Conservation (phyloP, 2,888 invertebrate genomes). For the Laspeyria flexula region DNA sequence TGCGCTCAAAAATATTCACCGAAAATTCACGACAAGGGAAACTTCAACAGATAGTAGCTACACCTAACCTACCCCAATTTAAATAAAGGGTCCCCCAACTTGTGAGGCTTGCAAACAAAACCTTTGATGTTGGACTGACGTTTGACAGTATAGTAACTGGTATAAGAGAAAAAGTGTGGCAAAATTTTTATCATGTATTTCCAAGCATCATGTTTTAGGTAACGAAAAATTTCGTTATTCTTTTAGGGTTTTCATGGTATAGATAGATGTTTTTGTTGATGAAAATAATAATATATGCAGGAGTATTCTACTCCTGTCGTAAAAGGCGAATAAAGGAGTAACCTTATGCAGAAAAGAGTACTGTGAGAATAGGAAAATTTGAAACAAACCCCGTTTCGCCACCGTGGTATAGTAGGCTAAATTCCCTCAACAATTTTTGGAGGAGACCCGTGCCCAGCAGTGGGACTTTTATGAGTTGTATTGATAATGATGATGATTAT, state of each 20-base stretch:
- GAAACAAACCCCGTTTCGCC: too few species aligned
- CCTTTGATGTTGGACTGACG: slow-evolving; percentile 14
- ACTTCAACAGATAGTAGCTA: slow-evolving; percentile 9
- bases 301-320: too few species aligned
- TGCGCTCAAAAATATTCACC: slow-evolving; percentile 2
- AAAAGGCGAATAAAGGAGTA: too few species aligned
- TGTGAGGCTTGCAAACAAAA: slow-evolving; percentile 7
- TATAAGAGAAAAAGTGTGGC: neutral
- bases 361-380: too few species aligned
- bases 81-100: slow-evolving; percentile 10
- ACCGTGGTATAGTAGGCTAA: too few species aligned
- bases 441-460: too few species aligned
- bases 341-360: too few species aligned
- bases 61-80: slow-evolving; percentile 12
- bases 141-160: neutral
- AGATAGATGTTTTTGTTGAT: too few species aligned
- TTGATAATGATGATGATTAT: too few species aligned
- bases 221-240: neutral
- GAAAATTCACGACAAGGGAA: slow-evolving; percentile 3
- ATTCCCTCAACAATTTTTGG: too few species aligned
- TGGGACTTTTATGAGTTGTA: too few species aligned
- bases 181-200: slow-evolving; percentile 2
- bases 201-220: neutral
- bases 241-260: neutral
- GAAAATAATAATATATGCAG: too few species aligned